Evolutionary conservation across 2,888 invertebrate genomes (phyloP).

Genomic region (Coleophora flavipennella): DNA sequence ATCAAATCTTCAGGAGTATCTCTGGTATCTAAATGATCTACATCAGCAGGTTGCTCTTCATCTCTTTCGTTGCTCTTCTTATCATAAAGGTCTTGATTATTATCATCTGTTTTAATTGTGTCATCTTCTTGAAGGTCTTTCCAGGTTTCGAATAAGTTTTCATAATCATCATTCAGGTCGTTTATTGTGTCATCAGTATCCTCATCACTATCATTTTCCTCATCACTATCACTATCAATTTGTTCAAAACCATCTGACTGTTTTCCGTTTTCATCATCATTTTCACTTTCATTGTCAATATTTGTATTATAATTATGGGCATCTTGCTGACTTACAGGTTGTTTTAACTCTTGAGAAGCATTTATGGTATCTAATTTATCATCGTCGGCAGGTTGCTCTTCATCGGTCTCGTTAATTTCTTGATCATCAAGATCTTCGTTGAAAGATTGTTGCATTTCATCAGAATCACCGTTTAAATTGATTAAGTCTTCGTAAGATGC

Average conservation of each 20-base stretch:
- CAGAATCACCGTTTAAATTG: not conserved
- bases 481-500: no score
- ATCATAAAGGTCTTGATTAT: no score
- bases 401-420: not conserved
- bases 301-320: not conserved
- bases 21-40: not conserved
- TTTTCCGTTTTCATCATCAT: slow-evolving; percentile 2
- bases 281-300: not conserved
- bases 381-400: not conserved
- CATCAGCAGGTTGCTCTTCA: not conserved
- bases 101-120: no score
- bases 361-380: not conserved
- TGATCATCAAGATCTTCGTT: not conserved
- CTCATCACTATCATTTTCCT: not conserved
- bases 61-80: no score
- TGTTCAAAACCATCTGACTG: not conserved
- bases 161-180: no score
- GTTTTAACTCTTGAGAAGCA: not conserved
- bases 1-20: no score
- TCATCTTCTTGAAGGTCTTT: no score
- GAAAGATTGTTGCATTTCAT: not conserved
- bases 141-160: no score
- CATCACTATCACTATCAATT: not conserved
- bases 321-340: not conserved
- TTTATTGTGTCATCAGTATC: no score